Conservation (phyloP, 2,797 vertebrate genomes). For the Streptopelia turtur region DNA sequence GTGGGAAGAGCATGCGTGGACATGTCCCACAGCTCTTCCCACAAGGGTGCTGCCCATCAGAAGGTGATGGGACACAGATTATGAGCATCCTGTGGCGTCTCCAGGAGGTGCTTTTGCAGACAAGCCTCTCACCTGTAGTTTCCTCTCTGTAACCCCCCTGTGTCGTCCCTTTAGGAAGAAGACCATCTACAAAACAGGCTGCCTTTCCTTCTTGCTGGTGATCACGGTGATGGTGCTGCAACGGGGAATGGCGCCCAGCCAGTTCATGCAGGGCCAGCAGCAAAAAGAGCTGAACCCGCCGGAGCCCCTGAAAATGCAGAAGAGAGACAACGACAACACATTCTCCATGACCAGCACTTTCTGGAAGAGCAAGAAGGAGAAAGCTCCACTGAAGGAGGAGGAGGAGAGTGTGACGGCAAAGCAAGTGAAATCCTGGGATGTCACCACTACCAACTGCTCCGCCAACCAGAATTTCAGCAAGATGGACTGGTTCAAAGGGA, state of each 20-base stretch:
- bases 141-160: not conserved
- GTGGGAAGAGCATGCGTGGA: not conserved
- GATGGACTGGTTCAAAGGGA: slow-evolving; percentile 83
- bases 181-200: slow-evolving; percentile 85
- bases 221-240: slow-evolving; percentile 86
- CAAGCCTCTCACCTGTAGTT: not conserved
- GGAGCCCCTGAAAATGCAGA: slow-evolving; percentile 43
- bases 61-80: not conserved
- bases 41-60: not conserved
- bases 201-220: slow-evolving; percentile 85
- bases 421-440: slow-evolving; percentile 82
- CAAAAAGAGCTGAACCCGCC: slow-evolving; percentile 54
- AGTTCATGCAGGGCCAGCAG: slow-evolving; percentile 79
- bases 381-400: not conserved
- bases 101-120: not conserved
- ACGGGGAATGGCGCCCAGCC: slow-evolving; percentile 77
- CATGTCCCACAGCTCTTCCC: not conserved
- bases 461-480: slow-evolving; percentile 87
- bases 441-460: slow-evolving; percentile 87
- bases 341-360: slow-evolving; percentile 69
- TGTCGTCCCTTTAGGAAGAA: slow-evolving; percentile 80
- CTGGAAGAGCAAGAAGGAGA: slow-evolving; percentile 81
- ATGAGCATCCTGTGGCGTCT: not conserved
- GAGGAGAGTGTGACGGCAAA: not conserved
- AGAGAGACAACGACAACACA: not conserved